phyloP scores from a whole-genome alignment of 2,797 vertebrate species.

The Cyprinodon diabolis region DNA sequence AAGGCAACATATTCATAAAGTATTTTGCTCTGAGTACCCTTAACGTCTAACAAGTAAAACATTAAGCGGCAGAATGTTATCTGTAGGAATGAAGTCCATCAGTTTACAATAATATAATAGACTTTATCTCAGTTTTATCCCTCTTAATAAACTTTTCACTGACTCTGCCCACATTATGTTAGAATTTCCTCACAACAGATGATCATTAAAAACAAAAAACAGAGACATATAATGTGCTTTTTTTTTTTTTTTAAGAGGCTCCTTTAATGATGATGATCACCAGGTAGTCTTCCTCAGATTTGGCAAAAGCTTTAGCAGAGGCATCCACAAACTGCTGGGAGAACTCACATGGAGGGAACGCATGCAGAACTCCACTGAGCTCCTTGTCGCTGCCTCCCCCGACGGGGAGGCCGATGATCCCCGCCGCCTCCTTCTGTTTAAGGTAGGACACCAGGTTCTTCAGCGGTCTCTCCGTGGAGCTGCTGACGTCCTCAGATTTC shows the following conservation, averaged over 20 bases:
- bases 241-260: slow-evolving; percentile 83
- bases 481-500: slow-evolving; percentile 81
- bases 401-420: slow-evolving; percentile 97
- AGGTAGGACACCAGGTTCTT: slow-evolving; percentile 99
- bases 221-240: slow-evolving; percentile 18
- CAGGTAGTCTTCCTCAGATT: slow-evolving; percentile 98
- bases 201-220: slow-evolving; percentile 26
- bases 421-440: slow-evolving; percentile 99
- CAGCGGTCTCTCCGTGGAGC: slow-evolving; percentile 91
- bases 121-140: slow-evolving; percentile 22
- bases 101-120: slow-evolving; percentile 34
- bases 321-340: slow-evolving; percentile 98
- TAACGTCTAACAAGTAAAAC: slow-evolving; percentile 26
- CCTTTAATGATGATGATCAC: slow-evolving; percentile 98
- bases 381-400: slow-evolving; percentile 95
- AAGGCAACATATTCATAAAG: slow-evolving; percentile 54
- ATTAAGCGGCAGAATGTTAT: slow-evolving; percentile 20
- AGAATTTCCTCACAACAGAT: slow-evolving; percentile 47
- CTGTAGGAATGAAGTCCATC: slow-evolving; percentile 24
- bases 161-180: slow-evolving; percentile 23
- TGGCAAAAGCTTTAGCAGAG: slow-evolving; percentile 94
- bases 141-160: slow-evolving; percentile 31
- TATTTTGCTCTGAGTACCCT: slow-evolving; percentile 39
- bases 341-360: slow-evolving; percentile 98
- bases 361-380: slow-evolving; percentile 94